A percentile compares a stretch with the other conserved stretches of the same genome.
Evolutionary conservation across 2,888 invertebrate genomes (phyloP).

Genomic region (Sphaerophoria taeniata): DNA sequence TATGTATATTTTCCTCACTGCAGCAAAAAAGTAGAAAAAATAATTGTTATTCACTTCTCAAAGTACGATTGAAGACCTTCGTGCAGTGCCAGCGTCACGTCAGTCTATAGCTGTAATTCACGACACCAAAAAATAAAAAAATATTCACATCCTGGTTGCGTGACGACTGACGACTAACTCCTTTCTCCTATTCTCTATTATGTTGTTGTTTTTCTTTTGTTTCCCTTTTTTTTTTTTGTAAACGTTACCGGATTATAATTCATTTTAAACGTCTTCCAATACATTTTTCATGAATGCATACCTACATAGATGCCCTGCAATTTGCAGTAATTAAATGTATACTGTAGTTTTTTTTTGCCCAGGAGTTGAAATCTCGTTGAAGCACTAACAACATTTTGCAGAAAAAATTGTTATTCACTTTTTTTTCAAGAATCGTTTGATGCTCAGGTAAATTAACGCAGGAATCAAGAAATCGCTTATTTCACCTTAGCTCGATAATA

Average conservation of each 20-base stretch:
- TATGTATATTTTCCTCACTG: too few relatives aligned
- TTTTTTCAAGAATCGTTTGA: too few relatives aligned
- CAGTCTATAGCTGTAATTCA: neutral
- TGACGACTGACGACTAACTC: too few relatives aligned
- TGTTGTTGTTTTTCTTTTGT: neutral
- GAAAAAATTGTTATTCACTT: too few relatives aligned
- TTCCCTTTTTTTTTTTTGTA: neutral
- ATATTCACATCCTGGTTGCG: conserved; percentile 47
- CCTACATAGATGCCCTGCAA: neutral
- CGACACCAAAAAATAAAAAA: neutral
- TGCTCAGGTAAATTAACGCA: too few relatives aligned
- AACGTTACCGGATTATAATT: neutral
- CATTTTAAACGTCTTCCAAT: neutral
- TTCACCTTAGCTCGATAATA: too few relatives aligned
- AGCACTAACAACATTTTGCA: too few relatives aligned
- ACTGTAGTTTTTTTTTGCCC: neutral
- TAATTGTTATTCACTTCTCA: conserved; percentile 38
- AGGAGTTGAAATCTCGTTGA: neutral
- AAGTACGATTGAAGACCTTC: conserved; percentile 51
- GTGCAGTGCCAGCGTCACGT: conserved; percentile 14
- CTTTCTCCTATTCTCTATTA: too few relatives aligned
- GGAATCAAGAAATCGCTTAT: too few relatives aligned
- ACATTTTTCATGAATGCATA: neutral
- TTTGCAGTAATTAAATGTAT: conserved; percentile 21
- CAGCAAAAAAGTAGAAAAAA: neutral